These are phyloP conservation scores for Ascidia mentula DNA, from an alignment of 23 tunicate species.

Conservation along the genomic window DNA sequence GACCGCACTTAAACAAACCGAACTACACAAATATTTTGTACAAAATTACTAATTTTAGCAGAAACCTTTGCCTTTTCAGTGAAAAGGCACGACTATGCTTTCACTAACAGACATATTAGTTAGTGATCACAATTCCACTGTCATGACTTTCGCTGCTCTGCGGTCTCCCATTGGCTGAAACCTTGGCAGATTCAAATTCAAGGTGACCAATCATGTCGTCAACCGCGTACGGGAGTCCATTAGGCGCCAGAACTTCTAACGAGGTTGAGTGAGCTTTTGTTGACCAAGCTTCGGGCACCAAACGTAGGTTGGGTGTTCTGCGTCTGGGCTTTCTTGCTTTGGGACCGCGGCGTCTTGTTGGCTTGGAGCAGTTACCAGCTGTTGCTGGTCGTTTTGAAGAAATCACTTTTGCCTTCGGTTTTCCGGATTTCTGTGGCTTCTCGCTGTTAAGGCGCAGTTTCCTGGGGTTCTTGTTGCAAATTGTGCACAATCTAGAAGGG, in stretches of 20 bases:
- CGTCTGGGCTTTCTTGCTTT: neutral
- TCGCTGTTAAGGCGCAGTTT: neutral
- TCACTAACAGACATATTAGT: too few species aligned
- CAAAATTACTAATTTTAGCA: too few species aligned
- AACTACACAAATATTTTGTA: too few species aligned
- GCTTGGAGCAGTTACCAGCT: neutral
- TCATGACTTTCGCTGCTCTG: conserved; percentile 28
- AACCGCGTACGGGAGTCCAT: neutral
- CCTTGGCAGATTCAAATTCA: neutral
- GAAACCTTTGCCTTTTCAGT: too few species aligned
- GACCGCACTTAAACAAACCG: too few species aligned
- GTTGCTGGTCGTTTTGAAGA: neutral
- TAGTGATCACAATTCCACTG: conserved; percentile 21
- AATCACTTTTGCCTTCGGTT: neutral
- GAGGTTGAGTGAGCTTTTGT: neutral
- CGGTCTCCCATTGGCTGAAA: conserved; percentile 20
- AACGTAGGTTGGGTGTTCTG: neutral
- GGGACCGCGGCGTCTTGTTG: neutral
- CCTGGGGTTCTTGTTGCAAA: neutral
- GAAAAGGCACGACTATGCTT: too few species aligned
- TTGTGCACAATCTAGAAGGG: neutral
- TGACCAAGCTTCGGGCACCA: neutral
- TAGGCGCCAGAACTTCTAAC: neutral
- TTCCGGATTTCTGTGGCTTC: neutral
- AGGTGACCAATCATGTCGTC: conserved; percentile 5